Evolutionary conservation across 2,888 invertebrate genomes (phyloP).

Genomic region (Onchidella celtica): DNA sequence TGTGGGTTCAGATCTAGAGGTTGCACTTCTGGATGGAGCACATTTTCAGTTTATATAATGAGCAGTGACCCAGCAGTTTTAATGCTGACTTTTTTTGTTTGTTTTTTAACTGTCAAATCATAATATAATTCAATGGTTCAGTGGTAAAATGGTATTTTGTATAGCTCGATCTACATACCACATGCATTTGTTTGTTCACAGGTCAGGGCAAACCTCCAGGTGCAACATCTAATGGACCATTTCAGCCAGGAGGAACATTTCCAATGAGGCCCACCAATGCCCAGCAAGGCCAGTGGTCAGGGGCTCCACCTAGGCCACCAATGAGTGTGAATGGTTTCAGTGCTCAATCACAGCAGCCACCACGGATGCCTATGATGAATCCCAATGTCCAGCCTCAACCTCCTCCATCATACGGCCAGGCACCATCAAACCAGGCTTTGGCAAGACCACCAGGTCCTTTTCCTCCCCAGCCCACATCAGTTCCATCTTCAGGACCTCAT

Average conservation of each 20-base stretch:
- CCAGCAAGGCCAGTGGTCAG: constrained; percentile 12
- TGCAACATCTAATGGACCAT: constrained; percentile 36
- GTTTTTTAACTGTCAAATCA: too few species aligned
- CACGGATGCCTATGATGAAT: constrained; percentile 18
- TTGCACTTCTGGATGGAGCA: too few species aligned
- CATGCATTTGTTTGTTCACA: too few species aligned
- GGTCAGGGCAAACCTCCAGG: constrained; percentile 37
- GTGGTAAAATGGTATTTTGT: too few species aligned
- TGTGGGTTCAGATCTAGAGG: too few species aligned
- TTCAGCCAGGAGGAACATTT: constrained; percentile 30
- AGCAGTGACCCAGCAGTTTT: too few species aligned
- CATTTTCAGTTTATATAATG: too few species aligned
- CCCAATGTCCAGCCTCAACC: constrained; percentile 30
- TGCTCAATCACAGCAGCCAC: constrained; percentile 21
- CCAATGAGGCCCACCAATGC: constrained; percentile 11
- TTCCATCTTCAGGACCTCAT: background rate
- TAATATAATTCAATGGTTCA: too few species aligned
- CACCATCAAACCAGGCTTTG: constrained; percentile 10
- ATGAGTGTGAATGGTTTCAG: constrained; percentile 45
- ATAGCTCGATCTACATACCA: too few species aligned
- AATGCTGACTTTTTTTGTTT: too few species aligned
- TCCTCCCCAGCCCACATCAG: constrained; percentile 15
- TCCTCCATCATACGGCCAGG: background rate
- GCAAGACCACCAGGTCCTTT: constrained; percentile 17
- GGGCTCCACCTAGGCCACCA: constrained; percentile 18